phyloP scores from a whole-genome alignment of 2,888 invertebrate genomes.

The Hyalella azteca region DNA sequence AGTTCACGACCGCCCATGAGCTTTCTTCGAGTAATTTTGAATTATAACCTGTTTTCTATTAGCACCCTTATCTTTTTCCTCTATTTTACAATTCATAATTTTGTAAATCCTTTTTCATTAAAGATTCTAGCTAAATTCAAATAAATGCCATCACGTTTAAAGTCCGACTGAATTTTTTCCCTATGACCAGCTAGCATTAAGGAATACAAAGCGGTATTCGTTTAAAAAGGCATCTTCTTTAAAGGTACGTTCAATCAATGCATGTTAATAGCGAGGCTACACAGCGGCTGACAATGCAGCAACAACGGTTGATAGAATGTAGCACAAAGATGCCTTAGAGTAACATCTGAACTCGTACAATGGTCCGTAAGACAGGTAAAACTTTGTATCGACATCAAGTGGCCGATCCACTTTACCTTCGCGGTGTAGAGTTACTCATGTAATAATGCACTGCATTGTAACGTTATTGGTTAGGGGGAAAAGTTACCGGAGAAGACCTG shows the following conservation, averaged over 20 bases:
- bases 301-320: neutral
- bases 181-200: neutral
- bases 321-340: neutral
- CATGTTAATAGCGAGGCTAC: neutral
- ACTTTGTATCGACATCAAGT: neutral
- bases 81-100: too few relatives aligned
- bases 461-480: neutral
- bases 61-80: too few relatives aligned
- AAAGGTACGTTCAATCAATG: neutral
- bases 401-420: neutral
- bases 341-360: neutral
- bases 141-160: too few relatives aligned
- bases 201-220: neutral
- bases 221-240: constrained; percentile 5
- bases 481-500: constrained; percentile 1
- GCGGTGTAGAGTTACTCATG: neutral
- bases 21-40: too few relatives aligned
- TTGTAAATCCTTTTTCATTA: too few relatives aligned
- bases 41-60: too few relatives aligned
- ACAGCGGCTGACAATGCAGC: neutral
- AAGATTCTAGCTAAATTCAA: too few relatives aligned
- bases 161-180: neutral
- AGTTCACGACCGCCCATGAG: too few relatives aligned
- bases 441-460: constrained; percentile 9
- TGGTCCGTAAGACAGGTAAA: neutral